Evolutionary conservation across 2,888 invertebrate species (phyloP).

Genomic region (Notodonta ziczac): DNA sequence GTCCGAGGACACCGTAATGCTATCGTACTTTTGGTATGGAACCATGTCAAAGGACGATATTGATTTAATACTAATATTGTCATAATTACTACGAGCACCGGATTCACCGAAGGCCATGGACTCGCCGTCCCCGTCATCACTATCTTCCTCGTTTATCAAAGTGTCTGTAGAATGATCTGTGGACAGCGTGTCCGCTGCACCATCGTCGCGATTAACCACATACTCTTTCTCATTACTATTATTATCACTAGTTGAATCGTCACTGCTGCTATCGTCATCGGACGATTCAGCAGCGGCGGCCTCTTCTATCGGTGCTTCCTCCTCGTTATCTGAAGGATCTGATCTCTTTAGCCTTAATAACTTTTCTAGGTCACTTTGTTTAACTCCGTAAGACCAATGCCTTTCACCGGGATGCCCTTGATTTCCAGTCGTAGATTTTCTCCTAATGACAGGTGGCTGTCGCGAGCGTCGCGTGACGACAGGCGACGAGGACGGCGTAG

Average conservation of each 20-base stretch:
- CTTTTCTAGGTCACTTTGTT: slow-evolving; percentile 76
- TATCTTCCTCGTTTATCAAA: slow-evolving; percentile 71
- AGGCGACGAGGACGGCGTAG: slow-evolving; percentile 71
- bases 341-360: slow-evolving; percentile 73
- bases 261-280: slow-evolving; percentile 52
- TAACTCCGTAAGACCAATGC: slow-evolving; percentile 80
- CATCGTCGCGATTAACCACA: slow-evolving; percentile 66
- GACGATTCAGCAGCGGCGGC: slow-evolving; percentile 32
- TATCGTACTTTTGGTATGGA: slow-evolving; percentile 79
- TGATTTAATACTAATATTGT: slow-evolving; percentile 81
- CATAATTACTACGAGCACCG: slow-evolving; percentile 73
- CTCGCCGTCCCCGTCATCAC: slow-evolving; percentile 63
- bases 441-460: slow-evolving; percentile 76
- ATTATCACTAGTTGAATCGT: slow-evolving; percentile 64
- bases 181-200: slow-evolving; percentile 69
- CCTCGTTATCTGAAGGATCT: slow-evolving; percentile 72
- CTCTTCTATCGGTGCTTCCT: slow-evolving; percentile 45
- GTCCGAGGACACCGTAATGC: slow-evolving; percentile 80
- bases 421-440: slow-evolving; percentile 66
- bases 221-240: slow-evolving; percentile 68
- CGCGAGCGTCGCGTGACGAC: slow-evolving; percentile 65
- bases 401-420: slow-evolving; percentile 65
- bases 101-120: slow-evolving; percentile 67
- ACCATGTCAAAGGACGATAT: slow-evolving; percentile 81
- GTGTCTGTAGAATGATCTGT: slow-evolving; percentile 79